A percentile compares a stretch with the other conserved stretches of the same genome.
Evolutionary conservation across 2,113 vertebrate genomes (phyloP).

Genomic region (Percina caprodes): DNA sequence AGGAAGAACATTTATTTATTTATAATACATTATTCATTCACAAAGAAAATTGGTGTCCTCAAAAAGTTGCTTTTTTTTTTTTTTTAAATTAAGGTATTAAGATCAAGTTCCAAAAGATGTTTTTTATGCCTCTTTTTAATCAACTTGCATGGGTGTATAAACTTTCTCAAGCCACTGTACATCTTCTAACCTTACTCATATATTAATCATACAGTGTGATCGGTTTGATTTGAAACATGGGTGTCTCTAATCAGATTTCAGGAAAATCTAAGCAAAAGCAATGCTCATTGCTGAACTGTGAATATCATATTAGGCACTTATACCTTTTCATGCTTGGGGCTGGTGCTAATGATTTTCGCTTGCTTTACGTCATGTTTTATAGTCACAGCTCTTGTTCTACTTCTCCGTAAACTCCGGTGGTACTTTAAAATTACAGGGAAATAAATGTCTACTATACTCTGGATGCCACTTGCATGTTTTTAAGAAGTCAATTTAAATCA

Average conservation of each 20-base stretch:
- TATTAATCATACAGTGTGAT: not conserved
- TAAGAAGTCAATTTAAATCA: not conserved
- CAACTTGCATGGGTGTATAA: too few species aligned
- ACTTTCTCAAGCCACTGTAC: too few species aligned
- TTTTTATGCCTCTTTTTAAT: too few species aligned
- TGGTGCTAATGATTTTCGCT: slow-evolving; percentile 6
- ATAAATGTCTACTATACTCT: not conserved
- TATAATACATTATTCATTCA: too few species aligned
- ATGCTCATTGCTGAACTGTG: slow-evolving; percentile 21
- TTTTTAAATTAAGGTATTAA: too few species aligned
- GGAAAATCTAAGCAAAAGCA: slow-evolving; percentile 13
- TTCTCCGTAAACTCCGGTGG: slow-evolving; percentile 3
- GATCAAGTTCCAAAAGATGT: too few species aligned
- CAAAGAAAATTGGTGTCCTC: too few species aligned
- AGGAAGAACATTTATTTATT: too few species aligned
- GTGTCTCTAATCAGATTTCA: slow-evolving; percentile 1
- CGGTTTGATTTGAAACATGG: not conserved
- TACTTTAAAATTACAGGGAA: not conserved
- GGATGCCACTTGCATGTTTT: slow-evolving; percentile 2
- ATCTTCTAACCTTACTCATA: not conserved
- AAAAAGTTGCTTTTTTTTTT: too few species aligned
- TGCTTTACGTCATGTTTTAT: not conserved
- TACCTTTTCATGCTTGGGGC: not conserved
- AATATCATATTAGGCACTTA: not conserved
- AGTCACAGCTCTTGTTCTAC: not conserved